These are phyloP conservation scores for Poeciliopsis turneri DNA, from an alignment of 2,797 vertebrate species.

Conservation along the genomic window DNA sequence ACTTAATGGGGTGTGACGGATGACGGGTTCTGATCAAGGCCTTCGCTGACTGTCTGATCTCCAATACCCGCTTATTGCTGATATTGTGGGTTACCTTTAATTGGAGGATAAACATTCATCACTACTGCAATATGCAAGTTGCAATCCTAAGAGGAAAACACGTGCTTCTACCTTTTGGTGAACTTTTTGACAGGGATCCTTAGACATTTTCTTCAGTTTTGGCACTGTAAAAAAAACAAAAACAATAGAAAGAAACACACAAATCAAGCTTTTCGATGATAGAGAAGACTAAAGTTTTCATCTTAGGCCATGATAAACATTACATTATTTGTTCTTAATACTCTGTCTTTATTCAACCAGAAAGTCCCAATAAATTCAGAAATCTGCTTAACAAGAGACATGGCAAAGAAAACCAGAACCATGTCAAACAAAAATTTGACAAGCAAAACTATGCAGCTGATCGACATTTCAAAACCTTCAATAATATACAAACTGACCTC, in stretches of 20 bases:
- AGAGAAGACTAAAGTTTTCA: no score
- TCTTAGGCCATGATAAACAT: not conserved
- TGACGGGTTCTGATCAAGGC: constrained; percentile 13
- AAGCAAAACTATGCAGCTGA: not conserved
- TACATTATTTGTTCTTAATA: not conserved
- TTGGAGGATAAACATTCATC: constrained; percentile 29
- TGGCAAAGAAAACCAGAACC: not conserved
- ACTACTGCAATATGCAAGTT: constrained; percentile 12
- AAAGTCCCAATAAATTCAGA: not conserved
- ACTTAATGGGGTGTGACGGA: constrained; percentile 30
- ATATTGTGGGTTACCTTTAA: constrained; percentile 59
- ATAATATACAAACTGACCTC: not conserved
- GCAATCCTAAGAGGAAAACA: not conserved
- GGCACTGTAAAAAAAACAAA: constrained; percentile 66
- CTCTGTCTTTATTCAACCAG: not conserved
- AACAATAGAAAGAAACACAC: not conserved
- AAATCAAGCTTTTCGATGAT: not conserved
- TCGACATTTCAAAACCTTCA: not conserved
- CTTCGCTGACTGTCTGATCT: constrained; percentile 51
- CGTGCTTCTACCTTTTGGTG: constrained; percentile 80
- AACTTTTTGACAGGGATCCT: constrained; percentile 51
- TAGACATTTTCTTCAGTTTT: constrained; percentile 75
- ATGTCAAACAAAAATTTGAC: not conserved
- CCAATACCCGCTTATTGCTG: constrained; percentile 32
- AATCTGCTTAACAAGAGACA: not conserved